phyloP scores from a whole-genome alignment of 1,140 invertebrate genomes.

The Bombus vancouverensis region DNA sequence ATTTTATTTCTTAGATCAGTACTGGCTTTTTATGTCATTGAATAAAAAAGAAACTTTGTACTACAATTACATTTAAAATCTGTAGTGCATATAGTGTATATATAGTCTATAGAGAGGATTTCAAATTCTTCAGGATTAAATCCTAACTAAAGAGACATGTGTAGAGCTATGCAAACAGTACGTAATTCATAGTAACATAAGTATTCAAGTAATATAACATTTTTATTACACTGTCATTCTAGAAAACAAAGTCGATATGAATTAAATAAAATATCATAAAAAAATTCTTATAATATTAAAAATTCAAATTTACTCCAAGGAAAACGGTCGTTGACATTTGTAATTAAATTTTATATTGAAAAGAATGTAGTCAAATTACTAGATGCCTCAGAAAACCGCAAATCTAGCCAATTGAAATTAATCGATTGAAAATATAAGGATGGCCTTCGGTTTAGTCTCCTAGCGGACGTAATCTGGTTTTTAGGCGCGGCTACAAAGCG shows the following conservation, averaged over 20 bases:
- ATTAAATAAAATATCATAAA: background rate
- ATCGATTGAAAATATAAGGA: slow-evolving; percentile 50
- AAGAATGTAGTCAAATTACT: background rate
- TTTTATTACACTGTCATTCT: background rate
- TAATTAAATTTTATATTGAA: background rate
- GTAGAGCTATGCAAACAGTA: background rate
- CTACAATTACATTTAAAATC: background rate
- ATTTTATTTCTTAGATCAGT: background rate
- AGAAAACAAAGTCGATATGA: background rate
- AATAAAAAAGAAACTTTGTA: background rate
- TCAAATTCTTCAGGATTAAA: too few species aligned
- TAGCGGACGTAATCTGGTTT: slow-evolving; percentile 70
- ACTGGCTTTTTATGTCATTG: background rate
- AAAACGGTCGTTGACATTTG: too few species aligned
- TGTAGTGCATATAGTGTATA: background rate
- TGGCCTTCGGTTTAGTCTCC: slow-evolving; percentile 60
- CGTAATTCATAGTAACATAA: too few species aligned
- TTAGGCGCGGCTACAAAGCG: slow-evolving; percentile 69
- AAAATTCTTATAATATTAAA: background rate
- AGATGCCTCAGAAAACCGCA: background rate
- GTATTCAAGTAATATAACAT: too few species aligned
- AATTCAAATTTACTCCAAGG: background rate
- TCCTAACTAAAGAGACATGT: background rate
- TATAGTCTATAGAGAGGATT: background rate
- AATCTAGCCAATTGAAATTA: background rate